Percentiles rank a stretch among this genome's conserved stretches.
Evolutionary conservation across 2,113 vertebrate genomes (phyloP).

Genomic region (Hassar affinis): DNA sequence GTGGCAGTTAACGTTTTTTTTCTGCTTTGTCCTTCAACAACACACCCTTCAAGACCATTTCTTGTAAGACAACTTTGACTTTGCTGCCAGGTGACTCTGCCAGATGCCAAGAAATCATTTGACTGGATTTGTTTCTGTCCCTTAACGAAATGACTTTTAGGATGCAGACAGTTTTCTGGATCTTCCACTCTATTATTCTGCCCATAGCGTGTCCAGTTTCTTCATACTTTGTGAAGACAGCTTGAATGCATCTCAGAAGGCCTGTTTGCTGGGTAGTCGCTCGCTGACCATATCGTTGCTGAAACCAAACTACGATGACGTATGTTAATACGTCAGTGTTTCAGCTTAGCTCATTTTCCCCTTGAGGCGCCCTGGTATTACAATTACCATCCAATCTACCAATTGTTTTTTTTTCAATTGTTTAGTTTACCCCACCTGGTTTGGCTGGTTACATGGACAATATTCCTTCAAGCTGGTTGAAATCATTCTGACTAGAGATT

Average conservation of each 20-base stretch:
- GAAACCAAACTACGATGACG: background rate
- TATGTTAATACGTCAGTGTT: background rate
- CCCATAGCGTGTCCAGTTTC: background rate
- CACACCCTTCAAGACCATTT: background rate
- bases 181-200: background rate
- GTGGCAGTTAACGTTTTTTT: background rate
- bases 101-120: slow-evolving; percentile 1
- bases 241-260: slow-evolving; percentile 2
- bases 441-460: background rate
- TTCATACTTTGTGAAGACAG: background rate
- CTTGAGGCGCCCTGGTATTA: background rate
- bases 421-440: background rate
- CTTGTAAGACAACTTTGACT: background rate
- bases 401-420: background rate
- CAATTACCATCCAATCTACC: background rate
- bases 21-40: background rate
- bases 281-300: background rate
- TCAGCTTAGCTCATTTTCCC: background rate
- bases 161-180: slow-evolving; percentile 10
- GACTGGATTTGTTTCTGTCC: slow-evolving; percentile 23
- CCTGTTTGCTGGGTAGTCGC: background rate
- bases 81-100: slow-evolving; percentile 3
- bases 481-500: too few relatives aligned
- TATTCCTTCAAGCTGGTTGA: too few relatives aligned
- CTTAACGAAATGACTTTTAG: slow-evolving; percentile 14